Conservation (phyloP, 2,888 invertebrate genomes). For the Cheilosia impressa region DNA sequence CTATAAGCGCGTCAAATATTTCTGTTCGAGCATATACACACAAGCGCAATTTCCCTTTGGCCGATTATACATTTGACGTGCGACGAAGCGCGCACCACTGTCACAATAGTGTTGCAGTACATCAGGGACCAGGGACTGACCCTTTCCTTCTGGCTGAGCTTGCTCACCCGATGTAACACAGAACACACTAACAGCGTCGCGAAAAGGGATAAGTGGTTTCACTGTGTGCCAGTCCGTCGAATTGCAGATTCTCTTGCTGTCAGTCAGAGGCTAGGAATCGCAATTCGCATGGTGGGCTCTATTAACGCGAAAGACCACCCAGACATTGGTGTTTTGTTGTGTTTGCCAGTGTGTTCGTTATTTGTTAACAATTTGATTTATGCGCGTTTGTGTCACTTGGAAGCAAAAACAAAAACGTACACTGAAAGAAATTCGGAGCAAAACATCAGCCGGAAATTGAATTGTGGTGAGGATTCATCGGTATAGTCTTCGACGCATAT, state of each 20-base stretch:
- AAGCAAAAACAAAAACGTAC: conserved; percentile 26
- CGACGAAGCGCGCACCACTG: conserved; percentile 37
- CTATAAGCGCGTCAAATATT: conserved; percentile 60
- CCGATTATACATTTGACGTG: conserved; percentile 12
- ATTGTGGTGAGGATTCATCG: neutral
- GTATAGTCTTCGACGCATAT: too few species aligned
- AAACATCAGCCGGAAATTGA: neutral
- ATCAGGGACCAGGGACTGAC: conserved; percentile 34
- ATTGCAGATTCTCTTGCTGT: conserved; percentile 65
- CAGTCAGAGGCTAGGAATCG: conserved; percentile 60
- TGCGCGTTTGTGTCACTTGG: conserved; percentile 68
- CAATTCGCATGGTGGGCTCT: conserved; percentile 34
- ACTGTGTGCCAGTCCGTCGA: conserved; percentile 48
- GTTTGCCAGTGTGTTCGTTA: conserved; percentile 44
- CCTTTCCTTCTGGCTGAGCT: conserved; percentile 45
- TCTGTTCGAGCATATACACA: conserved; percentile 21
- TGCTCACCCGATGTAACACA: neutral
- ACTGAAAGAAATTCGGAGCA: conserved; percentile 25
- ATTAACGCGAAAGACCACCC: conserved; percentile 65
- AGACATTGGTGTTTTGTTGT: conserved; percentile 40
- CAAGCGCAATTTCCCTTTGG: conserved; percentile 29
- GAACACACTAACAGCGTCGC: conserved; percentile 4
- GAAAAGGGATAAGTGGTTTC: conserved; percentile 68
- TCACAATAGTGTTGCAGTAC: conserved; percentile 17
- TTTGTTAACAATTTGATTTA: conserved; percentile 73